Percentiles rank a stretch among this genome's conserved stretches.
Evolutionary conservation across 2,888 invertebrate species (phyloP).

Genomic region (Ophraella communa): DNA sequence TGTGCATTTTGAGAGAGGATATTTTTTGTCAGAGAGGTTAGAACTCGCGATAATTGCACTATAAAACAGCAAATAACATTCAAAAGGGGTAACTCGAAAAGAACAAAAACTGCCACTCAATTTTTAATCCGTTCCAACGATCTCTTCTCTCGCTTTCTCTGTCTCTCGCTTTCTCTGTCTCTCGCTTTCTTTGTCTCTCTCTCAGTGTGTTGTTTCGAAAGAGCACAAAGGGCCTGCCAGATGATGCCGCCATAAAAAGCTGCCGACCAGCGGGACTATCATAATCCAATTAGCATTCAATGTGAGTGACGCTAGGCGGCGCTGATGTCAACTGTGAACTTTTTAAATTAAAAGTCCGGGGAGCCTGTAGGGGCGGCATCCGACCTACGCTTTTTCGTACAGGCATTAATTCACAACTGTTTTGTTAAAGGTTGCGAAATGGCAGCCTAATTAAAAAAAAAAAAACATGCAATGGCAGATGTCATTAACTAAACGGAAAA

Average conservation of each 20-base stretch:
- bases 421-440: slow-evolving; percentile 2
- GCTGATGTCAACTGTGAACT: slow-evolving; percentile 49
- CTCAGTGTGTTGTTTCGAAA: not conserved
- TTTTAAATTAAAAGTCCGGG: slow-evolving; percentile 55
- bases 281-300: slow-evolving; percentile 59
- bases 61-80: slow-evolving; percentile 26
- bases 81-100: slow-evolving; percentile 34
- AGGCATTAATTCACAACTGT: slow-evolving; percentile 5
- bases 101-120: slow-evolving; percentile 49
- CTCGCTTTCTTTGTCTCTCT: not conserved
- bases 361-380: slow-evolving; percentile 29
- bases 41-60: slow-evolving; percentile 29
- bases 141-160: not conserved
- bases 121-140: slow-evolving; percentile 50
- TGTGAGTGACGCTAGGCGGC: slow-evolving; percentile 50
- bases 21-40: slow-evolving; percentile 7
- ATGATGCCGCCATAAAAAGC: slow-evolving; percentile 55
- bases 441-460: not conserved
- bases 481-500: too few relatives aligned
- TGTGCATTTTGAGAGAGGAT: slow-evolving; percentile 4
- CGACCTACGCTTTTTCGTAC: slow-evolving; percentile 5
- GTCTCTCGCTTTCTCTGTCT: not conserved
- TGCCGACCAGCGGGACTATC: slow-evolving; percentile 53
- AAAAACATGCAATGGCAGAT: too few relatives aligned
- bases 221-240: slow-evolving; percentile 44